Conservation (phyloP, 2,888 invertebrate genomes). For the Craniophora ligustri region DNA sequence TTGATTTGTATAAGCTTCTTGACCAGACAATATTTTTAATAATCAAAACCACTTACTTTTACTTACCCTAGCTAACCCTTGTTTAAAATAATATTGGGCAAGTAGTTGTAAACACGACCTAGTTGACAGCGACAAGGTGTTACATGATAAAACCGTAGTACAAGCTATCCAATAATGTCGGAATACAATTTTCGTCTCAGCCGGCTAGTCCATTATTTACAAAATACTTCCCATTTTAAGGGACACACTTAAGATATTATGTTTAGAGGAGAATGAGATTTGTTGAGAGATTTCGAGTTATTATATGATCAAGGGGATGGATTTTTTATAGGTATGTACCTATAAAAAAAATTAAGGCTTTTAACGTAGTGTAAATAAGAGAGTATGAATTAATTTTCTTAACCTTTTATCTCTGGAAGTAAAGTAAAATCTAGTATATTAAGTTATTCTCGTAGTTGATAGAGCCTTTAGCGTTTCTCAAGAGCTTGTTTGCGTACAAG, state of each 20-base stretch:
- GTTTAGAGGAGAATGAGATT: slow-evolving; percentile 66
- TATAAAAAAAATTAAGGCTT: no score
- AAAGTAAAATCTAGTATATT: slow-evolving; percentile 16
- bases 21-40: no score
- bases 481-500: slow-evolving; percentile 38
- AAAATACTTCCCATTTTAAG: slow-evolving; percentile 62
- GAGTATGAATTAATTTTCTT: slow-evolving; percentile 28
- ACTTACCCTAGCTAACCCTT: slow-evolving; percentile 18
- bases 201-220: slow-evolving; percentile 58
- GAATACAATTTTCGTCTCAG: slow-evolving; percentile 38
- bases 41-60: no score
- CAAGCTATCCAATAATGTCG: slow-evolving; percentile 28
- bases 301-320: slow-evolving; percentile 44
- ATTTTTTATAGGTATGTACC: slow-evolving; percentile 42
- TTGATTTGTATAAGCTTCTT: no score
- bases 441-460: slow-evolving; percentile 15
- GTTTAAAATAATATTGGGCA: slow-evolving; percentile 37
- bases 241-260: slow-evolving; percentile 63
- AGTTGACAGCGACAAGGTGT: slow-evolving; percentile 16
- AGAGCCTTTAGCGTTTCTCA: slow-evolving; percentile 14
- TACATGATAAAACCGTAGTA: slow-evolving; percentile 23
- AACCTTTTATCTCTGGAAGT: slow-evolving; percentile 17
- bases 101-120: slow-evolving; percentile 17
- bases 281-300: slow-evolving; percentile 52
- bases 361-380: no score